Conservation (phyloP, 2,797 vertebrate species). For the Chaetodon trifasciatus region DNA sequence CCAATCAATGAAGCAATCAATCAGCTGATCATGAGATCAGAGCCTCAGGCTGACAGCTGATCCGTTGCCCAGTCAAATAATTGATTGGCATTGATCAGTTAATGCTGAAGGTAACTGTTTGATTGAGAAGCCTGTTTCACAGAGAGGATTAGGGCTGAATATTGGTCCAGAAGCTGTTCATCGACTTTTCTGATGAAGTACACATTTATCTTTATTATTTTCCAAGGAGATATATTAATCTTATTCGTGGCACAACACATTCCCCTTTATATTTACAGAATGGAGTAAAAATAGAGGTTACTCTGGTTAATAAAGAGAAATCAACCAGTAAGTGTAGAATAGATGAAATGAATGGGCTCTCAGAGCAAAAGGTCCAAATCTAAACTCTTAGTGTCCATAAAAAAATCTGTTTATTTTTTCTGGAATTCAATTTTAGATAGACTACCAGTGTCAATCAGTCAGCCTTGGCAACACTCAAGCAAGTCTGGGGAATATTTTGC, state of each 20-base stretch:
- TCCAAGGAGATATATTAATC: constrained; percentile 27
- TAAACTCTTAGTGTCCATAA: neutral
- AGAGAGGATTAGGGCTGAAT: constrained; percentile 14
- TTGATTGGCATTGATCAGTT: constrained; percentile 55
- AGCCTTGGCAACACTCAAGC: neutral
- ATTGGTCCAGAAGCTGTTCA: constrained; percentile 30
- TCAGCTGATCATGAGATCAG: constrained; percentile 47
- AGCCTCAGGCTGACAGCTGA: constrained; percentile 40
- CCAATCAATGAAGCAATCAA: constrained; percentile 46
- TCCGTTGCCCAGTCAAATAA: constrained; percentile 35
- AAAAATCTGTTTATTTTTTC: neutral
- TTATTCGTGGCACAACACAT: constrained; percentile 12
- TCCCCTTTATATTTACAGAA: neutral
- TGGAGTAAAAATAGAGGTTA: neutral
- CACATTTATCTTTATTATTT: constrained; percentile 27
- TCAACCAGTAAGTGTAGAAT: neutral
- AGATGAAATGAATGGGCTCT: neutral
- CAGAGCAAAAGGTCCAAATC: neutral
- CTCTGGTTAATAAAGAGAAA: constrained; percentile 25
- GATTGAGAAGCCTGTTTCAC: constrained; percentile 44
- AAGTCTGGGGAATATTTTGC: neutral
- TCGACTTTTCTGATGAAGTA: constrained; percentile 24
- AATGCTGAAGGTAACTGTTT: constrained; percentile 37
- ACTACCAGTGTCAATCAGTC: neutral
- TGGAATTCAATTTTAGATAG: neutral